Conservation (phyloP, 2,888 invertebrate genomes). For the Nomada flava region DNA sequence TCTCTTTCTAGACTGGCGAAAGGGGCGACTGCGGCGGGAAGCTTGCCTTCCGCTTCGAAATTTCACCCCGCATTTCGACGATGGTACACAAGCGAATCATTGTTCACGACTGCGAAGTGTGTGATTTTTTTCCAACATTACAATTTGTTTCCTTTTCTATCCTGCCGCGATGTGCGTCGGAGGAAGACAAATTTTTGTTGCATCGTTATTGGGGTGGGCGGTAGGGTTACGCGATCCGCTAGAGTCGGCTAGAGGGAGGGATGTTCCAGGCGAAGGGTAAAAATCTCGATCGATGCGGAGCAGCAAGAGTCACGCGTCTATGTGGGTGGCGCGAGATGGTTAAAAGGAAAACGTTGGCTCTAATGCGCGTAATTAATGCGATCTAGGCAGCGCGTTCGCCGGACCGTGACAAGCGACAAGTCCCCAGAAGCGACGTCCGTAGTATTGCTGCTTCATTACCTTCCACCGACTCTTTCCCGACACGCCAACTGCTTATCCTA, state of each 20-base stretch:
- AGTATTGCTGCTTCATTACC: constrained; percentile 75
- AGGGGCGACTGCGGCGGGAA: constrained; percentile 14
- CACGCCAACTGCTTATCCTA: constrained; percentile 28
- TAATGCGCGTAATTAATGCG: constrained; percentile 80
- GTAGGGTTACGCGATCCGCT: no score
- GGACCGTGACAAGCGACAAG: constrained; percentile 69
- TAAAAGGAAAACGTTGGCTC: constrained; percentile 58
- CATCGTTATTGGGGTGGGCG: no score
- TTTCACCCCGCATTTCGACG: no score
- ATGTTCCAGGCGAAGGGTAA: no score
- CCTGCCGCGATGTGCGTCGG: no score
- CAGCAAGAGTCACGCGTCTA: constrained; percentile 36
- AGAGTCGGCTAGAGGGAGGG: rapidly evolving
- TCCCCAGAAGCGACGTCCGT: constrained; percentile 68
- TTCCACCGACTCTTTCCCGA: constrained; percentile 40
- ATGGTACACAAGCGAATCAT: no score
- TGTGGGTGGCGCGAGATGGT: constrained; percentile 65
- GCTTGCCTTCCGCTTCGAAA: constrained; percentile 35
- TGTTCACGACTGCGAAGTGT: no score
- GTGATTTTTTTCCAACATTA: no score
- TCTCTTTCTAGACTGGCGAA: neutral
- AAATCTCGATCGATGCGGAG: constrained; percentile 5
- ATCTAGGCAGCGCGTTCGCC: constrained; percentile 67
- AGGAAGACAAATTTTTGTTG: no score
- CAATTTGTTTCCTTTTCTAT: no score